Base-by-base conservation (phyloP, 2,888 invertebrate genomes). In the Plebejus anna region DNA sequence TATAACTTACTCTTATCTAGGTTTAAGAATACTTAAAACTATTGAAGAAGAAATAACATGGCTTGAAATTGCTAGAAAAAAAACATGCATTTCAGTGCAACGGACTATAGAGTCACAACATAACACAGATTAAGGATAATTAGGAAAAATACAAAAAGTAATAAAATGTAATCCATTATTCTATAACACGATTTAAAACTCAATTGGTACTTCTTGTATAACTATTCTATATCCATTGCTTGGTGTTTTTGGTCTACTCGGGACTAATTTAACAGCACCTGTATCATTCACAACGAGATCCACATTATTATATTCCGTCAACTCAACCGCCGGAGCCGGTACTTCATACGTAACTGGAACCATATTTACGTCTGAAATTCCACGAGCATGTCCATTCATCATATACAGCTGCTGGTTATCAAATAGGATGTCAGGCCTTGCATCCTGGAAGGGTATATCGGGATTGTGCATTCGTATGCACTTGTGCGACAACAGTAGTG, bases 121-220 rank as follows among this genome's bases (percentile, higher is more conserved):
- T 22, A 59, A 59, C 22, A 59, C 22, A 59, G 22, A 47, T 55
- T 55, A 1, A 51, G 13, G 13, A 16, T 16, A 55, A 55, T 55
- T 16, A 16, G 55, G 16, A 55, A 13, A 42, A 42, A 42, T 42
- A 42, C 42, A 42, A 42, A 42, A 42, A 32, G 32, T 32, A 32
- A 2, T 32, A 32, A 51, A 13, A 9, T 55, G 16, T 55, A 55
- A 16, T 55, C 16, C 55, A 55, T 55, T 16, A 47, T 47, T 47
- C 11, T 77, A 42, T 42, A 71, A 9, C n/a, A 13, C 1, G 5
- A 47, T 32, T 82, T 81, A 91, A 82, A 92, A 92, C 78, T 92
- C 92, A 22, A 92, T 90, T 0, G 92, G 92, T 16, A 92, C 92
- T 78, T 92, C 92, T 42, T 91, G 90, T 86, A 90, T 84, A 0